phyloP scores from a whole-genome alignment of 2,888 invertebrate species.

The Andrena flavipes region DNA sequence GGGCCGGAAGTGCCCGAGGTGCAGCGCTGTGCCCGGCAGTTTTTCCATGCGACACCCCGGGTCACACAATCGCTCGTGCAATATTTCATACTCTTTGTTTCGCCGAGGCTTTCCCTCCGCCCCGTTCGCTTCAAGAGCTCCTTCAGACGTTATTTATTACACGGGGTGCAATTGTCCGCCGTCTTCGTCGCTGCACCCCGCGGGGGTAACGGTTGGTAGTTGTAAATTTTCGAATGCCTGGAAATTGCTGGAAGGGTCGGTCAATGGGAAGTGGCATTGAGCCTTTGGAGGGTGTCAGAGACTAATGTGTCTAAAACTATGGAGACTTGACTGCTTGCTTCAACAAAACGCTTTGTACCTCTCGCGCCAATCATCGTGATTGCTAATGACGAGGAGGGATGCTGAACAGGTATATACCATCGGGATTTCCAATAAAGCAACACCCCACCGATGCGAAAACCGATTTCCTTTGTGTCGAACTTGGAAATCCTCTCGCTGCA shows the following conservation, averaged over 20 bases:
- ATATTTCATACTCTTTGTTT: slow-evolving; percentile 48
- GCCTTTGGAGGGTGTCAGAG: not conserved
- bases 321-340: no score
- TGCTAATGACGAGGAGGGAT: no score
- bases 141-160: slow-evolving; percentile 29
- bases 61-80: slow-evolving; percentile 27
- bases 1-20: not conserved
- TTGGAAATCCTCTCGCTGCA: not conserved
- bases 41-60: slow-evolving; percentile 10
- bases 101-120: slow-evolving; percentile 1
- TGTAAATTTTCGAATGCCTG: slow-evolving; percentile 14
- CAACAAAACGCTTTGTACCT: no score
- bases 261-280: not conserved
- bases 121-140: slow-evolving; percentile 10
- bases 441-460: not conserved
- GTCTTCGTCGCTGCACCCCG: not conserved
- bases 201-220: not conserved
- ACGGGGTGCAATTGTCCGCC: not conserved
- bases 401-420: not conserved
- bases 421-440: not conserved
- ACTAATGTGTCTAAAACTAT: no score
- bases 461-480: not conserved
- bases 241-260: not conserved
- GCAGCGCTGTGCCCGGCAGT: not conserved
- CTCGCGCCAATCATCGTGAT: no score